A percentile compares a stretch with the other conserved stretches of the same genome.
Conservation (phyloP, 1,140 invertebrate species). For the Ditylenchus dipsaci region DNA sequence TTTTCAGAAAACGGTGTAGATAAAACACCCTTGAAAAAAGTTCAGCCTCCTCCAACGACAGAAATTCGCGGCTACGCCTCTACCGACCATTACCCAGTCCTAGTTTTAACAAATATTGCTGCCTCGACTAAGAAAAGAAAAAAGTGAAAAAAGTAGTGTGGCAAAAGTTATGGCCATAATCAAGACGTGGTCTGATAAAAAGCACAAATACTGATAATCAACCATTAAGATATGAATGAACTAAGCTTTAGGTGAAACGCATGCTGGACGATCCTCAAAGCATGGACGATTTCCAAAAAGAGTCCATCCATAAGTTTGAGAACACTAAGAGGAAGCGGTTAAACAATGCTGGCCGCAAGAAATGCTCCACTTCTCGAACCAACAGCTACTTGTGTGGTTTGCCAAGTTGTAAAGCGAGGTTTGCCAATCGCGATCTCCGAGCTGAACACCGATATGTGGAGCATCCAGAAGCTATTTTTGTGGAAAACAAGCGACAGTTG, state of each 20-base stretch:
- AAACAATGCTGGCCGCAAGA: not conserved
- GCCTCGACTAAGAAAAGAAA: too few relatives aligned
- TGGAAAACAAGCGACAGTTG: slow-evolving; percentile 13
- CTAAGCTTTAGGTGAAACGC: not conserved
- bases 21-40: too few relatives aligned
- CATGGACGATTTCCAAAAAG: slow-evolving; percentile 3
- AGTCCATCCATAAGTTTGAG: slow-evolving; percentile 5
- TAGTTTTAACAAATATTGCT: too few relatives aligned
- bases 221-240: too few relatives aligned
- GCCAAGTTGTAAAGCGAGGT: slow-evolving; percentile 7
- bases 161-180: too few relatives aligned
- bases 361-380: not conserved
- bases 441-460: not conserved
- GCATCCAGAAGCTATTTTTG: slow-evolving; percentile 10
- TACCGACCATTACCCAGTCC: too few relatives aligned
- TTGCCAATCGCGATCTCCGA: slow-evolving; percentile 1
- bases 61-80: too few relatives aligned
- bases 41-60: too few relatives aligned
- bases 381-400: slow-evolving; percentile 12
- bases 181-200: too few relatives aligned
- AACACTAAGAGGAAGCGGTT: not conserved
- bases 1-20: too few relatives aligned
- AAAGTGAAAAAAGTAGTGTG: too few relatives aligned
- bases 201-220: too few relatives aligned
- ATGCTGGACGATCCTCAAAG: slow-evolving; percentile 10